These are phyloP conservation scores for Bradypus variegatus DNA, from an alignment of 2,797 vertebrate genomes.

Conservation along the genomic window DNA sequence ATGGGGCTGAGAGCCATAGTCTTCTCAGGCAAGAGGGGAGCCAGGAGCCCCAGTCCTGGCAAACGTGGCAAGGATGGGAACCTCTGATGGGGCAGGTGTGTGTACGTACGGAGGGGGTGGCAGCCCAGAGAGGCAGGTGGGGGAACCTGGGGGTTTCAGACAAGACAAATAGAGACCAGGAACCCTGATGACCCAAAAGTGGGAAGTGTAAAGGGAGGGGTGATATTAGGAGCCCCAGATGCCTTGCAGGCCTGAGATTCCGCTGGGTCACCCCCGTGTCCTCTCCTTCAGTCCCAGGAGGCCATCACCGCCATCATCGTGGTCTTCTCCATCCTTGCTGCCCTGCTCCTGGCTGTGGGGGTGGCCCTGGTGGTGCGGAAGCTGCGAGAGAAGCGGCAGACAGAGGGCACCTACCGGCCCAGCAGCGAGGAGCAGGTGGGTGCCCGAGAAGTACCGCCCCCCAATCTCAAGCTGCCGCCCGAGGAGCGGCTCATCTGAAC, in stretches of 20 bases:
- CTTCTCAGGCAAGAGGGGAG: background rate
- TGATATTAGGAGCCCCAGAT: background rate
- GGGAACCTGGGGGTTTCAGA: background rate
- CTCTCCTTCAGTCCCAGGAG: slow-evolving; percentile 31
- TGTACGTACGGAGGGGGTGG: background rate
- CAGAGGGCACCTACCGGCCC: slow-evolving; percentile 88
- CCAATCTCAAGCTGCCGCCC: slow-evolving; percentile 86
- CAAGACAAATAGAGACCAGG: background rate
- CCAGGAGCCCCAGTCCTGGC: background rate
- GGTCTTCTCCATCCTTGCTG: slow-evolving; percentile 79
- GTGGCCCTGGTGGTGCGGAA: slow-evolving; percentile 77
- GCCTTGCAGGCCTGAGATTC: background rate
- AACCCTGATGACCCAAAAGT: background rate
- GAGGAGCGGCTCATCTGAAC: slow-evolving; percentile 90
- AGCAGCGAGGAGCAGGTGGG: slow-evolving; percentile 88
- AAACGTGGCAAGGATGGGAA: background rate
- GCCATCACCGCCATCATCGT: slow-evolving; percentile 82
- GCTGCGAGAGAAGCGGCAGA: slow-evolving; percentile 89
- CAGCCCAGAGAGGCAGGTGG: background rate
- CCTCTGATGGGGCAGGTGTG: background rate
- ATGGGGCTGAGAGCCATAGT: background rate
- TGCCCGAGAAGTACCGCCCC: slow-evolving; percentile 67
- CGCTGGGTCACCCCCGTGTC: background rate
- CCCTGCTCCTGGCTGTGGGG: slow-evolving; percentile 72
- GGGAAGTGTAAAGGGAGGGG: background rate